Evolutionary conservation across 2,113 vertebrate genomes (phyloP), one percentile per base, ranked within the genome.

Genomic region (Hippoglossus stenolepis): DNA sequence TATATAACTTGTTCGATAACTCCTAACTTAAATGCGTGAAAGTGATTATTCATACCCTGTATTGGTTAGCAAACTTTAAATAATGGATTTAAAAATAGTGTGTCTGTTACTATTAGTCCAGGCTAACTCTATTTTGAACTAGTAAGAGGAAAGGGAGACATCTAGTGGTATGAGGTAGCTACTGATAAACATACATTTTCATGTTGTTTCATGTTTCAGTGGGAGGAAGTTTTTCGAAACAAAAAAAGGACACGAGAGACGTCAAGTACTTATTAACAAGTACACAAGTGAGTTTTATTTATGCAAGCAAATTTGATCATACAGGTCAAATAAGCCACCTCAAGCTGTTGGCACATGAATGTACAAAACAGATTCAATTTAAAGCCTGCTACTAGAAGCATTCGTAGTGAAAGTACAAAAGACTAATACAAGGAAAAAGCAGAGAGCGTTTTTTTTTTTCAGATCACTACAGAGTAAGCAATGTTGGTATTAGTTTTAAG

Each of bases 281-380:
- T 97, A 97, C 98, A 99, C 97, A 96, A 97, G 96, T 96, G 95
- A 97, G 90, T 88, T 95, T 98, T 98, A 97, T 97, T 96, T 94
- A 96, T 94, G 97, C 97, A 98, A 99, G 98, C 98, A 99, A 89
- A 95, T 97, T 98, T 96, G 94, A 97, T 97, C 93, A 95, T 96
- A 98, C 97, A 97, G 95, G 96, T 98, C 96, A 98, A 98, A 94
- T 97, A 97, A 96, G 96, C 97, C 97, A 98, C 96, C 96, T 97
- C 96, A 96, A 98, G 97, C 97, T 96, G 96, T 97, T 97, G 96
- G 97, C 97, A 99, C 97, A 97, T 96, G 95, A 96, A 98, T 97
- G 94, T 99, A 99, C 97, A 99, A 97, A 98, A 99, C 97, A 97
- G 94, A 97, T 96, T 96, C 92, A 96, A 95, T 93, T 91, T 95